These are phyloP conservation scores for Odontamblyopus lacepedii DNA, from an alignment of 2,797 vertebrate species.

Conservation along the genomic window DNA sequence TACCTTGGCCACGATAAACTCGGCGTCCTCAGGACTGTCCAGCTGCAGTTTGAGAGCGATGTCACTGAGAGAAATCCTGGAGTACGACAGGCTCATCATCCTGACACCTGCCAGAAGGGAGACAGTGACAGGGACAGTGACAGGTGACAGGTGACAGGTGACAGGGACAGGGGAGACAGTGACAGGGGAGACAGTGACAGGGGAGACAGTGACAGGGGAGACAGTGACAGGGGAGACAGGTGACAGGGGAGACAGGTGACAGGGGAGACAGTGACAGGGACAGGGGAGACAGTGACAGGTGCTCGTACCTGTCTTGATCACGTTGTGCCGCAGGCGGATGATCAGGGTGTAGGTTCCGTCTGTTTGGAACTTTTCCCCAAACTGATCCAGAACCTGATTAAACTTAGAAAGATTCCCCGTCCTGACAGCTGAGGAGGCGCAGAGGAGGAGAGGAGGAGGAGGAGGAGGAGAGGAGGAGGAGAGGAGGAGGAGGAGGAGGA, in stretches of 20 bases:
- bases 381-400: conserved; percentile 94
- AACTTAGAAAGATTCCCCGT: conserved; percentile 95
- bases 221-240: too few species aligned
- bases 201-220: too few species aligned
- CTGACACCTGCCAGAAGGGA: too few species aligned
- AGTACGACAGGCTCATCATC: conserved; percentile 85
- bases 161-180: too few species aligned
- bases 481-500: too few species aligned
- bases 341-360: conserved; percentile 98
- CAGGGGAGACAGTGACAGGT: too few species aligned
- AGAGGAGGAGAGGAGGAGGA: conserved; percentile 36
- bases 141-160: too few species aligned
- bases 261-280: too few species aligned
- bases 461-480: too few species aligned
- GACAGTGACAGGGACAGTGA: too few species aligned
- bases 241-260: too few species aligned
- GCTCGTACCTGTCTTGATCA: conserved; percentile 92
- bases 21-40: conserved; percentile 94
- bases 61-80: conserved; percentile 92
- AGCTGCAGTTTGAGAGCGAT: conserved; percentile 97
- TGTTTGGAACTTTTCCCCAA: conserved; percentile 94
- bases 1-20: conserved; percentile 98
- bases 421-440: conserved; percentile 86
- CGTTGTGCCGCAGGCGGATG: conserved; percentile 95
- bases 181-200: too few species aligned